Conservation (phyloP, 2,797 vertebrate species). For the Macropodus opercularis region DNA sequence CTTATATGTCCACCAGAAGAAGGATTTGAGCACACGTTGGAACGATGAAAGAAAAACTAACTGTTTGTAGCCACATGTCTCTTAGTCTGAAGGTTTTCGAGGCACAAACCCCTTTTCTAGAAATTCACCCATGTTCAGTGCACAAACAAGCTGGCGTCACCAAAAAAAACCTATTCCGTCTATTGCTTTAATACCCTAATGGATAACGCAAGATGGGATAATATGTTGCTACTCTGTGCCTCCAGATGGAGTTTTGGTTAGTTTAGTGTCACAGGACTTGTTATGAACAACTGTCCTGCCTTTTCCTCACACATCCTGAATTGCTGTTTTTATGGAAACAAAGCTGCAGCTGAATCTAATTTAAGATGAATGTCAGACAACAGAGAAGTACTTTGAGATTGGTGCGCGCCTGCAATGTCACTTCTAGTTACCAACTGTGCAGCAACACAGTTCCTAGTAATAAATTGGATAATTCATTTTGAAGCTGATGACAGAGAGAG, state of each 20-base stretch:
- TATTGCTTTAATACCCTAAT: neutral
- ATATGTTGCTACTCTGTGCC: neutral
- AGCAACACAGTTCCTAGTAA: conserved; percentile 14
- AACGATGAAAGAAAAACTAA: too few relatives aligned
- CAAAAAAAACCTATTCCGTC: neutral
- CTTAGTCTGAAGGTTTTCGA: too few relatives aligned
- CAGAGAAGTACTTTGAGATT: conserved; percentile 16
- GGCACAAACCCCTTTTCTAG: neutral
- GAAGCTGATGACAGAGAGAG: conserved; percentile 25
- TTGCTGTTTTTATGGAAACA: conserved; percentile 2
- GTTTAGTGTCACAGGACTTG: neutral
- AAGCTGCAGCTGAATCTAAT: conserved; percentile 37
- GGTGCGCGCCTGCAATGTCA: conserved; percentile 21
- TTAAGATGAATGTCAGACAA: conserved; percentile 17
- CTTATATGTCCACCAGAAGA: too few relatives aligned
- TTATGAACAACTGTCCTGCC: conserved; percentile 18
- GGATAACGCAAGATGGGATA: neutral
- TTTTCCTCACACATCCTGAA: neutral
- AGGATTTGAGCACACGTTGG: too few relatives aligned
- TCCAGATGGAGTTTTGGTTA: conserved; percentile 4
- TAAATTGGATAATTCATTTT: conserved; percentile 39
- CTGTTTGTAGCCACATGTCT: too few relatives aligned
- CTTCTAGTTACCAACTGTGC: conserved; percentile 27
- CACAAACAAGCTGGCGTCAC: neutral
- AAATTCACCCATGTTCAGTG: neutral